These are phyloP conservation scores for Carassius gibelio DNA, from an alignment of 2,113 vertebrate genomes.

Conservation along the genomic window DNA sequence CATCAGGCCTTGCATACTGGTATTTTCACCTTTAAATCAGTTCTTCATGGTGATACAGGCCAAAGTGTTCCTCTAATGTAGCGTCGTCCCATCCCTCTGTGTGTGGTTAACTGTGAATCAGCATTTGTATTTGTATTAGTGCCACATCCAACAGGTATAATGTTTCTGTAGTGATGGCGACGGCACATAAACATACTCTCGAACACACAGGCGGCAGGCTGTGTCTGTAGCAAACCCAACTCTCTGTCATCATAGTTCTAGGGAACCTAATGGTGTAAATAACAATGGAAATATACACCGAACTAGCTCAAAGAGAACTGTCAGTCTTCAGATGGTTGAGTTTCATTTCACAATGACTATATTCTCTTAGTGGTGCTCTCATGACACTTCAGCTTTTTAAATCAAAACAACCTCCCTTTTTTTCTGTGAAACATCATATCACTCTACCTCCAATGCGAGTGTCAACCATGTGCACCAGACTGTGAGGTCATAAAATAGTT, in stretches of 20 bases:
- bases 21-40: neutral
- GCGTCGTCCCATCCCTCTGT: conserved; percentile 3
- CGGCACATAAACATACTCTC: conserved; percentile 59
- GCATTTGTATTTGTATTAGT: neutral
- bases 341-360: conserved; percentile 37
- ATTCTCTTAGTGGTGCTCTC: conserved; percentile 23
- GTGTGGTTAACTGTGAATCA: conserved; percentile 13
- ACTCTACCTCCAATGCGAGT: neutral
- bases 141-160: conserved; percentile 52
- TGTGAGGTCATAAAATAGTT: conserved; percentile 46
- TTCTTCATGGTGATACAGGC: neutral
- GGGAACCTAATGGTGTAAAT: conserved; percentile 63
- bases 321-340: neutral
- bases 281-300: conserved; percentile 47
- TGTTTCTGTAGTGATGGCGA: conserved; percentile 68
- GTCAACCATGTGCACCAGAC: conserved; percentile 11
- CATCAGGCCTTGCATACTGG: neutral
- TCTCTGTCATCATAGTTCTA: conserved; percentile 69
- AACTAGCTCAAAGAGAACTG: conserved; percentile 5
- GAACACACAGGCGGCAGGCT: conserved; percentile 29
- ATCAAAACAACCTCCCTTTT: neutral
- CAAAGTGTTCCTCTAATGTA: conserved; percentile 31
- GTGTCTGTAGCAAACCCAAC: conserved; percentile 47
- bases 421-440: conserved; percentile 39
- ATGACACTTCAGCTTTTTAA: conserved; percentile 6